These are phyloP conservation scores for Catagonus wagneri DNA, from an alignment of 2,113 vertebrate genomes.

Conservation along the genomic window DNA sequence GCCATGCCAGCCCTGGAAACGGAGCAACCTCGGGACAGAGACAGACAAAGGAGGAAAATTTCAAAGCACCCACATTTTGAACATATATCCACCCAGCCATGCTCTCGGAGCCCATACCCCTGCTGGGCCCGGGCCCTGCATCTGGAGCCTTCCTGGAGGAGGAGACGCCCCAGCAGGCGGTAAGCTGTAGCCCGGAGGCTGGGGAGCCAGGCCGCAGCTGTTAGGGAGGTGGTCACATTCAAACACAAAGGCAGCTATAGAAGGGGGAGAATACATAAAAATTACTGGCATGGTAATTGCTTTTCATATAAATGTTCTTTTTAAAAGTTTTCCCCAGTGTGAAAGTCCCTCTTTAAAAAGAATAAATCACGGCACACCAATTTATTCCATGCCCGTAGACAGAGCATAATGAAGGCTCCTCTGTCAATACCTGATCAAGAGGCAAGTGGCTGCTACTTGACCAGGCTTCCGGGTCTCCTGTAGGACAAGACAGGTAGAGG, in stretches of 20 bases:
- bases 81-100: background rate
- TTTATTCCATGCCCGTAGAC: conserved; percentile 87
- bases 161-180: background rate
- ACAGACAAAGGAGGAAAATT: background rate
- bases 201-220: conserved; percentile 72
- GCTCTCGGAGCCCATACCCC: background rate
- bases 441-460: conserved; percentile 85
- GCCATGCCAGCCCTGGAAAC: background rate
- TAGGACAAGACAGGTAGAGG: conserved; percentile 57
- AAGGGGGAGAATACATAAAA: conserved; percentile 86
- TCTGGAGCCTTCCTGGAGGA: conserved; percentile 35
- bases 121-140: background rate
- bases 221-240: conserved; percentile 81
- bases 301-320: conserved; percentile 87
- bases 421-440: conserved; percentile 87
- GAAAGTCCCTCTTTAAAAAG: conserved; percentile 83
- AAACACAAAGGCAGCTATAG: conserved; percentile 83
- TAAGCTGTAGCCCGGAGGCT: background rate
- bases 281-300: conserved; percentile 89
- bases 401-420: conserved; percentile 88
- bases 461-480: conserved; percentile 82
- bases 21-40: conserved; percentile 58
- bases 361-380: conserved; percentile 87
- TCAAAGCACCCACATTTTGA: conserved; percentile 48
- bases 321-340: conserved; percentile 86